Conservation (phyloP, 2,888 invertebrate species). For the Apotomis capreana region DNA sequence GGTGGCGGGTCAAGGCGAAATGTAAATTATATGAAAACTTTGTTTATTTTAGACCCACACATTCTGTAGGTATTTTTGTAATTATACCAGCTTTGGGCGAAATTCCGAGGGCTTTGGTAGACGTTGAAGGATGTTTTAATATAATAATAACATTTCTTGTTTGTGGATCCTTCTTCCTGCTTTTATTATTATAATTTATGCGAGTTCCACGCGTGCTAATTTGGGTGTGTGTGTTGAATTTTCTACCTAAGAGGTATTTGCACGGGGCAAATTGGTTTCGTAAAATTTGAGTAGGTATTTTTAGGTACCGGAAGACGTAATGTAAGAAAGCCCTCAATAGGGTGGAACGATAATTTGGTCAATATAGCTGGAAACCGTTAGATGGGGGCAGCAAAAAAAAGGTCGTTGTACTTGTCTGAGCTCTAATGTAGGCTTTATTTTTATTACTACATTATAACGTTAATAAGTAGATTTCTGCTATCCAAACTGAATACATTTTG, state of each 20-base stretch:
- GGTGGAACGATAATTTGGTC: no score
- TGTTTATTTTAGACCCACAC: constrained; percentile 26
- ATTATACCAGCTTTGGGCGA: constrained; percentile 23
- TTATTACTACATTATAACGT: no score
- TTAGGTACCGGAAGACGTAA: no score
- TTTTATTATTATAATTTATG: constrained; percentile 9
- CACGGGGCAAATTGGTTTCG: no score
- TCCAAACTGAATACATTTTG: no score
- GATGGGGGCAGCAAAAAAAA: no score
- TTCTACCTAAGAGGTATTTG: not conserved
- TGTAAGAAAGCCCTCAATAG: no score
- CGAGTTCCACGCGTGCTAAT: not conserved
- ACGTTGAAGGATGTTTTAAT: constrained; percentile 28
- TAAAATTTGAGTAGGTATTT: no score
- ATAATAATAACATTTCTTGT: constrained; percentile 29
- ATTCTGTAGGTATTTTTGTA: constrained; percentile 36
- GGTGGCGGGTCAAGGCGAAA: constrained; percentile 31
- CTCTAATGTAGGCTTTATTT: no score
- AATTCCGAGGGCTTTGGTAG: constrained; percentile 4
- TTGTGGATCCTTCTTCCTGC: constrained; percentile 2
- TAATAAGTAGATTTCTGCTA: no score
- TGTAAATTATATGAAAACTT: constrained; percentile 37
- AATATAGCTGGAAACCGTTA: no score
- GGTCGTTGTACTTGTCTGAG: no score
- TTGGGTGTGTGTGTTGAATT: not conserved